Evolutionary conservation across 1,140 invertebrate species (phyloP), one percentile per base, ranked within the genome.

Genomic region (Bombus terrestris): DNA sequence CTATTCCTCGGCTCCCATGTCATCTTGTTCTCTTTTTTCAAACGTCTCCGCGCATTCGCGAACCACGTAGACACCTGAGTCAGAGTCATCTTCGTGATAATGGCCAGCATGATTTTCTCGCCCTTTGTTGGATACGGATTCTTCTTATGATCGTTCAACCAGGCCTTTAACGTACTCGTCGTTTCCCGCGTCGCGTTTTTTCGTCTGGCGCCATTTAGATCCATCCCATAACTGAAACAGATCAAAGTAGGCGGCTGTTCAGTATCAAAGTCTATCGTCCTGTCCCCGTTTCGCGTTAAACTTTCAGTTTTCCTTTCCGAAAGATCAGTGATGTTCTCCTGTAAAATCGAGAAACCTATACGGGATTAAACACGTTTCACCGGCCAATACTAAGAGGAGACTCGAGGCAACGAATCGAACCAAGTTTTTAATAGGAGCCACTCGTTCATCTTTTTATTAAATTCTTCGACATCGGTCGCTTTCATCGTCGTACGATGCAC

Each of bases 11-110:
- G 99, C 95, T 99, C 99, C 99, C 98, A 99, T 71, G 99, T 99
- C 98, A 99, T 99, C 95, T 99, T 99, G 95, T 99, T 99, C 95
- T 99, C 99, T 94, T 99, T 99, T 96, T 99, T 99, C 86, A 99
- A 96, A 86, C 98, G 96, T 94, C 98, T 96, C 89, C 98, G 96
- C 22, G 99, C 99, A 94, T 99, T 99, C 59, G 99, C 99, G 93
- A 99, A 99, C 99, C 99, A 99, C 93, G 99, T 99, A 57, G 99
- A 99, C 62, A 99, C 98, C 95, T 99, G 99, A 6, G 99, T 99
- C 68, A 99, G 95, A 37, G 99, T 99, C 99, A 99, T 99, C 95
- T 99, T 99, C 64, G 99, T 99, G 92, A 99, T 99, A 92, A 99
- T 99, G 43, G 99, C 99, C 90, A 99, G 96, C 98, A 99, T 99